Evolutionary conservation across 2,888 invertebrate species (phyloP).

Genomic region (Emmelina monodactyla): DNA sequence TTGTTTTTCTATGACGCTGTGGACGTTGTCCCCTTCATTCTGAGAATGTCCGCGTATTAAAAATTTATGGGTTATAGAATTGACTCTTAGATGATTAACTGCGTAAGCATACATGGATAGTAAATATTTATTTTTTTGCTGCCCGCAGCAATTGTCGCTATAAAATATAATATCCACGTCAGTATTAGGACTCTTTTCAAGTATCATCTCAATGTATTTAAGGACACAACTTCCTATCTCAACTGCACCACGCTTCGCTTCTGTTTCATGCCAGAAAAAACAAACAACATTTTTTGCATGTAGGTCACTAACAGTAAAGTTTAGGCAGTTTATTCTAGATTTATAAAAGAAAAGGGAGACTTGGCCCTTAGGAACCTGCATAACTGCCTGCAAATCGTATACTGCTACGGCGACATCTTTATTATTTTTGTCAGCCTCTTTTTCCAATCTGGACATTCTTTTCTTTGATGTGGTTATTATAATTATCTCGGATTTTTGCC

Average conservation of each 20-base stretch:
- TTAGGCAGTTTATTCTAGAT: slow-evolving; percentile 13
- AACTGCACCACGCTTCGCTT: slow-evolving; percentile 15
- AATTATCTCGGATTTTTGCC: slow-evolving; percentile 6
- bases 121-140: slow-evolving; percentile 18
- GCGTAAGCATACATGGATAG: slow-evolving; percentile 15
- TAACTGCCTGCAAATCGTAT: slow-evolving; percentile 18
- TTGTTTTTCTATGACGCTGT: slow-evolving; percentile 15
- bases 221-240: slow-evolving; percentile 16
- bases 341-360: slow-evolving; percentile 16
- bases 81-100: slow-evolving; percentile 11
- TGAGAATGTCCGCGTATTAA: slow-evolving; percentile 19
- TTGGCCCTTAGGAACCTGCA: slow-evolving; percentile 16
- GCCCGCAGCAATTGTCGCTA: slow-evolving; percentile 14
- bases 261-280: slow-evolving; percentile 17
- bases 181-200: slow-evolving; percentile 1
- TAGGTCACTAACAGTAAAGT: slow-evolving; percentile 13
- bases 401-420: slow-evolving; percentile 10
- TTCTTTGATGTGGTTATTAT: slow-evolving; percentile 14
- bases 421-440: slow-evolving; percentile 7
- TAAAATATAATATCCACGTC: slow-evolving; percentile 13
- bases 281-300: slow-evolving; percentile 12
- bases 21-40: slow-evolving; percentile 18
- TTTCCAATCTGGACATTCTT: slow-evolving; percentile 9
- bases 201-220: slow-evolving; percentile 9
- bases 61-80: slow-evolving; percentile 17